Base-by-base conservation (phyloP, 2,888 invertebrate species). In the Elmis aenea region DNA sequence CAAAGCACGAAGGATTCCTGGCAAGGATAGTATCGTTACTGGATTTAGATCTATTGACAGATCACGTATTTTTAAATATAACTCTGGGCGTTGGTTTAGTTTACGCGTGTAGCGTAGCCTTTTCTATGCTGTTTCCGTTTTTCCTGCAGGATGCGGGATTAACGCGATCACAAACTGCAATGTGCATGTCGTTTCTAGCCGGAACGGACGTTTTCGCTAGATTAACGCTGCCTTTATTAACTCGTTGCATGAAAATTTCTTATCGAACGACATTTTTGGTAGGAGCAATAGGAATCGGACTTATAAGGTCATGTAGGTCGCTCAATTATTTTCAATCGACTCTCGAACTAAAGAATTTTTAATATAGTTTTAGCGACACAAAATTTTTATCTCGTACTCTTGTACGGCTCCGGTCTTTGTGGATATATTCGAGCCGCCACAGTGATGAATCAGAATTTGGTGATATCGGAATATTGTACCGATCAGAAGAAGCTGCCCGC, bases 361-460 rank as follows among this genome's bases (percentile, higher is more conserved):
- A 25, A 39, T 50, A 33, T 68, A 76, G 81, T 78, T 28, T 55
- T 84, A 48, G 81, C 79, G 0, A 74, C 76, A 48, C 79, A 79
- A 52, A 71, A 72, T 0, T 68, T 74, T 14, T 65, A 77, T 16
- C 59, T 58, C 0, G 62, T 70, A 3, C 59, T 84, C 18, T 64
- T 81, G 3, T 48, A 65, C 0, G 70, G 77, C 61, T 75, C 81
- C 1, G 67, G 74, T 5, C 59, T 84, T 1, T 79, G 76, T 51
- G 85, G 85, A n/a, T 77, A 81, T 52, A 73, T 81, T 13, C 76
- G 85, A 46, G 83, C 85, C 29, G 77, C 81, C 53, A 77, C 83
- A 0, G 78, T 85, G n/a, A 78, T 84, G 1, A 80, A 81, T 45
- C 79, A 83, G 55, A 83, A 82, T 57, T 69, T 84, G 23, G 76